These are phyloP conservation scores for Ophion costatus DNA, from an alignment of 2,888 invertebrate genomes.

Conservation along the genomic window DNA sequence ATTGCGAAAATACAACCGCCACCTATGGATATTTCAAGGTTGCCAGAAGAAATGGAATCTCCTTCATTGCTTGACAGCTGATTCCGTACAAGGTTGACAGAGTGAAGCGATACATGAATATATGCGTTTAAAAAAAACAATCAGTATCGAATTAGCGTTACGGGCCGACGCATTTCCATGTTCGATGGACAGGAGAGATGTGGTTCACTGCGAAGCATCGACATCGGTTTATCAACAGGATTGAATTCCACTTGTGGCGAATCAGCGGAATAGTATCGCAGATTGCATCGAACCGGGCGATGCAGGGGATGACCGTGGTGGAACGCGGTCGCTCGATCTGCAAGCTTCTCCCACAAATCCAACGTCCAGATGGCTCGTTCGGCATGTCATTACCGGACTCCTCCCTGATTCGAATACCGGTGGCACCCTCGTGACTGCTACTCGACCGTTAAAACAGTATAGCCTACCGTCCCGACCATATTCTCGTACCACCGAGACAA, in stretches of 20 bases:
- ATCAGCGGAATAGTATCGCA: constrained; percentile 15
- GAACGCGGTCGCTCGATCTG: constrained; percentile 22
- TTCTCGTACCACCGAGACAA: not conserved
- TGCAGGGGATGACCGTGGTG: constrained; percentile 23
- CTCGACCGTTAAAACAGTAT: constrained; percentile 16
- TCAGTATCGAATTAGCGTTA: constrained; percentile 42
- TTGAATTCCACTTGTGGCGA: constrained; percentile 29
- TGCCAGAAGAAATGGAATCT: not conserved
- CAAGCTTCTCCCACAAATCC: constrained; percentile 32
- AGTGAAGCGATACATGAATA: not conserved
- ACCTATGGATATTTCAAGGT: not conserved
- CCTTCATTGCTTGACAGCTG: not conserved
- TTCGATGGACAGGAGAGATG: constrained; percentile 27
- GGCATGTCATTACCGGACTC: constrained; percentile 54
- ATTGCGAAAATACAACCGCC: not conserved
- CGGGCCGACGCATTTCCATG: constrained; percentile 6
- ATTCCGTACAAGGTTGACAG: constrained; percentile 4
- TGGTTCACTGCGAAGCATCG: not conserved
- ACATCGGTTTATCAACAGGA: constrained; percentile 3
- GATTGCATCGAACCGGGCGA: constrained; percentile 27
- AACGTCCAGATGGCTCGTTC: constrained; percentile 40
- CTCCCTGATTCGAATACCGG: constrained; percentile 31
- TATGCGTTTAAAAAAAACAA: constrained; percentile 18
- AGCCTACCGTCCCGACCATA: not conserved
- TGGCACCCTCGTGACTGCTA: not conserved